Percentiles rank a stretch among this genome's conserved stretches.
Evolutionary conservation across 2,888 invertebrate genomes (phyloP).

Genomic region (Diabrotica balteata): DNA sequence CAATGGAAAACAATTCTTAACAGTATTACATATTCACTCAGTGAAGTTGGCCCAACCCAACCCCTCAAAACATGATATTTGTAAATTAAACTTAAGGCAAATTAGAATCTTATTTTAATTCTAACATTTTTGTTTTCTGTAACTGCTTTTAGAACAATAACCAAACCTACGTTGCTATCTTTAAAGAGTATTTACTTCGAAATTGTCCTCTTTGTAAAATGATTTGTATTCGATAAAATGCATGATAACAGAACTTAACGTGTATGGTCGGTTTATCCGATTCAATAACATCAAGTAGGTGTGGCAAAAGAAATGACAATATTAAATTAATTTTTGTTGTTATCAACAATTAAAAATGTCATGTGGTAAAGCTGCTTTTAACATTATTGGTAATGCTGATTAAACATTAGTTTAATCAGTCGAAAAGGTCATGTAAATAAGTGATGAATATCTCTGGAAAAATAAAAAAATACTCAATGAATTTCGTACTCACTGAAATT

Average conservation of each 20-base stretch:
- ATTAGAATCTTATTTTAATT: neutral
- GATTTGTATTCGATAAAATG: neutral
- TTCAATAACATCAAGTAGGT: neutral
- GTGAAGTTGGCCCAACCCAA: conserved; percentile 9
- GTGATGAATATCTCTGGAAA: conserved; percentile 13
- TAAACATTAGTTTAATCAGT: conserved; percentile 19
- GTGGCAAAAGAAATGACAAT: neutral
- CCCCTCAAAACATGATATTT: conserved; percentile 1
- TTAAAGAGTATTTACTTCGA: conserved; percentile 3
- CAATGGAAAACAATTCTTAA: too few relatives aligned
- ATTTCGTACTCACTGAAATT: too few relatives aligned
- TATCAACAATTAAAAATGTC: neutral
- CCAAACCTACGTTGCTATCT: neutral
- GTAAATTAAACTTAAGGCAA: conserved; percentile 1
- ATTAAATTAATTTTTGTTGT: neutral
- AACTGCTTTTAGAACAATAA: neutral
- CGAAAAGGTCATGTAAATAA: conserved; percentile 24
- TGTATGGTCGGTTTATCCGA: neutral
- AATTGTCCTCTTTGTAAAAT: conserved; percentile 7
- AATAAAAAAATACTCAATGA: too few relatives aligned
- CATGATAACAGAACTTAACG: conserved; percentile 1
- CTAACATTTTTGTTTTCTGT: neutral
- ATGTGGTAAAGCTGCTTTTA: neutral
- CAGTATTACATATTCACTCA: too few relatives aligned
- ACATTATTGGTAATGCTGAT: conserved; percentile 16